Conservation (phyloP, 1,140 invertebrate species). For the Atta colombica region DNA sequence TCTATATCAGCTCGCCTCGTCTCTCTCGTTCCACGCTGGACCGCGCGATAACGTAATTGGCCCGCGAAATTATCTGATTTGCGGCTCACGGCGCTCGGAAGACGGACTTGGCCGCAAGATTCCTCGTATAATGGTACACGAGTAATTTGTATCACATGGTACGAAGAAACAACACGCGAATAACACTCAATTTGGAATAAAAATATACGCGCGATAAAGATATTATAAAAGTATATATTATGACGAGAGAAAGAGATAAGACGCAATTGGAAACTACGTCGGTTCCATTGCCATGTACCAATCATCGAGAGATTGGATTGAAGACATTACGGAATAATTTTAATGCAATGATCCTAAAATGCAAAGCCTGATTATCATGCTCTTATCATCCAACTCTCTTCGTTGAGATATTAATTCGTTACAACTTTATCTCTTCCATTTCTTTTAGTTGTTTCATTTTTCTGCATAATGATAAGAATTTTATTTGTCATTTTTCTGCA, state of each 20-base stretch:
- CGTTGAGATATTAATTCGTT: neutral
- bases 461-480: neutral
- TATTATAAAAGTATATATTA: constrained; percentile 34
- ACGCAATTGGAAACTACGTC: constrained; percentile 4
- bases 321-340: constrained; percentile 27
- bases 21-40: neutral
- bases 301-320: constrained; percentile 1
- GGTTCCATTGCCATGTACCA: neutral
- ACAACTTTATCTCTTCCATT: neutral
- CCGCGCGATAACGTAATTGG: constrained; percentile 77
- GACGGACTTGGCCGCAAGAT: neutral
- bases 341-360: constrained; percentile 23
- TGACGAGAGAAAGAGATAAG: constrained; percentile 15
- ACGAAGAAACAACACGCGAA: constrained; percentile 27
- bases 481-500: neutral
- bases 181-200: constrained; percentile 14
- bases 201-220: constrained; percentile 32
- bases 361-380: neutral
- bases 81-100: constrained; percentile 67
- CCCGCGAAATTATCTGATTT: constrained; percentile 79
- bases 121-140: neutral
- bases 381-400: neutral
- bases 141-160: constrained; percentile 61
- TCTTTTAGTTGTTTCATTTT: neutral
- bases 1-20: constrained; percentile 1